Percentiles rank a stretch among this genome's conserved stretches.
Conservation (phyloP, 2,888 invertebrate species). For the Drosophila mayaguana region DNA sequence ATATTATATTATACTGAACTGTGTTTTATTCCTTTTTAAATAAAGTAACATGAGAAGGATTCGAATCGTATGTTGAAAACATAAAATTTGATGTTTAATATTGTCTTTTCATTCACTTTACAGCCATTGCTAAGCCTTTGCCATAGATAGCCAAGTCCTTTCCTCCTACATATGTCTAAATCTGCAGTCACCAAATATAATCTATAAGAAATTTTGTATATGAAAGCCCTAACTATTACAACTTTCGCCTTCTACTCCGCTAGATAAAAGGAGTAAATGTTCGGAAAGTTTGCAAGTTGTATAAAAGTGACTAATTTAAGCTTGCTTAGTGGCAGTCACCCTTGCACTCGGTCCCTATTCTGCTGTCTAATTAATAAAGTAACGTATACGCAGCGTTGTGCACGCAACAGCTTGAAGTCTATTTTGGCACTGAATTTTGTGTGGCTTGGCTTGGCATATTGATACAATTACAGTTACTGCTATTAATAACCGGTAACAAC, state of each 20-base stretch:
- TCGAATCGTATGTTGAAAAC: too few species aligned
- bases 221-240: neutral
- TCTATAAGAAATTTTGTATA: neutral
- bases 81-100: too few species aligned
- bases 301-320: neutral
- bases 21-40: too few species aligned
- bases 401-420: conserved; percentile 4
- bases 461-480: conserved; percentile 17
- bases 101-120: too few species aligned
- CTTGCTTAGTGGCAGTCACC: neutral
- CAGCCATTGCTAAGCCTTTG: too few species aligned
- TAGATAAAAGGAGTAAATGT: neutral
- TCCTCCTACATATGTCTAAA: neutral
- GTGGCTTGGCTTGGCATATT: conserved; percentile 7
- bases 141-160: too few species aligned
- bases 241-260: neutral
- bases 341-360: neutral
- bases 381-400: conserved; percentile 29
- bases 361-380: conserved; percentile 14
- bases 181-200: neutral
- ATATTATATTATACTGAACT: too few species aligned
- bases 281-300: neutral
- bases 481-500: conserved; percentile 51
- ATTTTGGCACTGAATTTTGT: conserved; percentile 4
- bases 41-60: too few species aligned